phyloP scores from a whole-genome alignment of 2,888 invertebrate genomes.

The Digitonthophagus gazella region DNA sequence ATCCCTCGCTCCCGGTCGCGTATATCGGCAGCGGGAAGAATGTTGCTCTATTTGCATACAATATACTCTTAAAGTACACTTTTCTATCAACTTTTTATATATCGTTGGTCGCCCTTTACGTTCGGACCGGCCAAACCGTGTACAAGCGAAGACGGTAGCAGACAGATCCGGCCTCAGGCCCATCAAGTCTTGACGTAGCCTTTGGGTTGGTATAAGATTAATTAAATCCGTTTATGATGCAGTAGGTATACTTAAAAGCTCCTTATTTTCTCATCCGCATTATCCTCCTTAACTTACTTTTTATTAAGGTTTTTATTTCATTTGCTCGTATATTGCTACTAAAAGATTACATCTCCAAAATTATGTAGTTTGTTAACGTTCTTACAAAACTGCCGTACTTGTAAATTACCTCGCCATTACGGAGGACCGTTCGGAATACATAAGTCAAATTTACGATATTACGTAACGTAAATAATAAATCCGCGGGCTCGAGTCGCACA shows the following conservation, averaged over 20 bases:
- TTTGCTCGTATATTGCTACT: too few species aligned
- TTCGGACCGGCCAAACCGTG: slow-evolving; percentile 22
- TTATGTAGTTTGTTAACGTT: neutral
- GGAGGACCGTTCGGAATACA: neutral
- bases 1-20: slow-evolving; percentile 29
- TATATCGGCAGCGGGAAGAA: slow-evolving; percentile 44
- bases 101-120: slow-evolving; percentile 31
- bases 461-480: neutral
- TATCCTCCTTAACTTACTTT: too few species aligned
- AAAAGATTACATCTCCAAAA: neutral
- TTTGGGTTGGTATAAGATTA: too few species aligned
- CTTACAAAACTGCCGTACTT: neutral
- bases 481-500: too few species aligned
- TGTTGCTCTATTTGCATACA: slow-evolving; percentile 48
- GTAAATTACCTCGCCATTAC: neutral
- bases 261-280: too few species aligned
- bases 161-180: neutral
- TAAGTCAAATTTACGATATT: neutral
- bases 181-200: neutral
- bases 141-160: slow-evolving; percentile 19
- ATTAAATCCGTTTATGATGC: too few species aligned
- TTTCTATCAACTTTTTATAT: slow-evolving; percentile 42
- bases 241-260: too few species aligned
- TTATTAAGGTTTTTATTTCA: too few species aligned
- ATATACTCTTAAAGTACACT: slow-evolving; percentile 47